Conservation (phyloP, 30 jellyfish, hydroid and myxozoan species). For the Morbakka virulenta region DNA sequence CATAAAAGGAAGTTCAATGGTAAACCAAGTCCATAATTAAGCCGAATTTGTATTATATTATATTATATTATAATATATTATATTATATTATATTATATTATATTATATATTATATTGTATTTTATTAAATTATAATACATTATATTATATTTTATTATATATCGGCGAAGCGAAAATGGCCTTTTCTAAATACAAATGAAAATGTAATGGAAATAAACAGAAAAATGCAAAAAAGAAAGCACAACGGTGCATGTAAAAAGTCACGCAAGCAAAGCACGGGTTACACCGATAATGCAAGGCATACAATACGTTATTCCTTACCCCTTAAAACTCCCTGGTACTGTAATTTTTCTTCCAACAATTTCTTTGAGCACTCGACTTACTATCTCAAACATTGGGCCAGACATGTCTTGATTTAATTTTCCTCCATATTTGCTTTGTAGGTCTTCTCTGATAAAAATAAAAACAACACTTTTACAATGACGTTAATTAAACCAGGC, state of each 20-base stretch:
- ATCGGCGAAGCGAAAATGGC: too few species aligned
- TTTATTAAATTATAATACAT: too few species aligned
- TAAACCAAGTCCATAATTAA: too few species aligned
- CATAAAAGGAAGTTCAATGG: too few species aligned
- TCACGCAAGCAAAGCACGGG: constrained; percentile 1
- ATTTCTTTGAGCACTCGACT: constrained; percentile 81
- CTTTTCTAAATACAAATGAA: too few species aligned
- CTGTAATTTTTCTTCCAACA: constrained; percentile 81
- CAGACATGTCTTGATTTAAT: constrained; percentile 69
- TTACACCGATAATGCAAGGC: background rate
- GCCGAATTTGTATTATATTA: too few species aligned
- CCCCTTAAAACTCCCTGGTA: constrained; percentile 91
- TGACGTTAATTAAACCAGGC: background rate
- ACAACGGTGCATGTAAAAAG: too few species aligned
- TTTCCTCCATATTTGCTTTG: constrained; percentile 75
- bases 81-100: too few species aligned
- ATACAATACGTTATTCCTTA: background rate
- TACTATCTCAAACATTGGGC: constrained; percentile 83
- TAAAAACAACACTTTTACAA: background rate
- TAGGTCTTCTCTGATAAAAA: constrained; percentile 59
- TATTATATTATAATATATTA: too few species aligned
- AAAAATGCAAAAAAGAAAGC: background rate
- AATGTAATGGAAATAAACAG: too few species aligned
- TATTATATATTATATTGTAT: too few species aligned
- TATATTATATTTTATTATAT: too few species aligned